Evolutionary conservation across 2,113 vertebrate genomes (phyloP).

Genomic region (Alligator sinensis): DNA sequence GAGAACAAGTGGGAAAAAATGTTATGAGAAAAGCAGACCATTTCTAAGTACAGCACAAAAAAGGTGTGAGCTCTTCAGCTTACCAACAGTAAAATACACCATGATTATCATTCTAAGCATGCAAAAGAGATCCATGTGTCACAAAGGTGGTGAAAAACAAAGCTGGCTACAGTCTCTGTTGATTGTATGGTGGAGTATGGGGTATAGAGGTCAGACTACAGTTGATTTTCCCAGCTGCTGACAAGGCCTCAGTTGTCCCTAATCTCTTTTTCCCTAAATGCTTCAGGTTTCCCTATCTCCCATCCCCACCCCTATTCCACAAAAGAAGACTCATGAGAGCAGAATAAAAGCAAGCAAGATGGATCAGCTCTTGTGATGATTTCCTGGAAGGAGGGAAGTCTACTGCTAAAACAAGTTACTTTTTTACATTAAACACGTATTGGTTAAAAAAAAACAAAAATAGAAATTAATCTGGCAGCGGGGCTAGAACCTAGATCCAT

Average conservation of each 20-base stretch:
- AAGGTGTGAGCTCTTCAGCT: slow-evolving; percentile 24
- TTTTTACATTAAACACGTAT: too few relatives aligned
- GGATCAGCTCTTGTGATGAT: too few relatives aligned
- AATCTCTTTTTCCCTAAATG: background rate
- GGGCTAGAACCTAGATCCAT: too few relatives aligned
- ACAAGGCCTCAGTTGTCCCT: background rate
- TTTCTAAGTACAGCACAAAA: slow-evolving; percentile 54
- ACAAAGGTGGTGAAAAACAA: slow-evolving; percentile 55
- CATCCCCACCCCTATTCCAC: too few relatives aligned
- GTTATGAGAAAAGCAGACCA: slow-evolving; percentile 71
- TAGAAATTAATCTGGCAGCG: too few relatives aligned
- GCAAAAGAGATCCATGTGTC: slow-evolving; percentile 53
- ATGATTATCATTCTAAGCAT: slow-evolving; percentile 15
- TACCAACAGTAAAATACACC: slow-evolving; percentile 17
- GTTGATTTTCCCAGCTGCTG: slow-evolving; percentile 40
- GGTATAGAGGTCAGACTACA: background rate
- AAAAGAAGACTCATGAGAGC: too few relatives aligned
- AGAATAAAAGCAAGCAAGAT: too few relatives aligned
- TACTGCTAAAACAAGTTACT: too few relatives aligned
- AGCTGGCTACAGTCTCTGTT: background rate
- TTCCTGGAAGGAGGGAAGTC: too few relatives aligned
- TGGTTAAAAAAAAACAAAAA: too few relatives aligned
- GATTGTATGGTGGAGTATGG: background rate
- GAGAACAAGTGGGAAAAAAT: slow-evolving; percentile 64
- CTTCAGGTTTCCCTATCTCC: too few relatives aligned